Base-by-base conservation (phyloP, 2,888 invertebrate genomes). In the Sepiola atlantica region DNA sequence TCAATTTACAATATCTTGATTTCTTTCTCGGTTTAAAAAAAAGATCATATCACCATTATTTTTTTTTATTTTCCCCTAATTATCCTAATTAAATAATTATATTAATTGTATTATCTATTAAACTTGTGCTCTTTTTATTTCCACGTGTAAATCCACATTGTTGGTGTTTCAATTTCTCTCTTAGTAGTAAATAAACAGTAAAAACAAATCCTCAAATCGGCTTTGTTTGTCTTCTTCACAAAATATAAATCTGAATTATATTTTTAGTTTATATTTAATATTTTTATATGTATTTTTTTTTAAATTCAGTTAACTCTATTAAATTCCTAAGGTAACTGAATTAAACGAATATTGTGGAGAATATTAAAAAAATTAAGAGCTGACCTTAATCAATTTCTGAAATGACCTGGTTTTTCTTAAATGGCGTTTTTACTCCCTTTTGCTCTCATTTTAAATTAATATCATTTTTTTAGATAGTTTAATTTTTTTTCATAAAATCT, bases 321-420 rank as follows among this genome's bases (percentile, higher is more conserved):
- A 77, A 77, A 77, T n/a, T 18, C 77, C 77, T 77, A 32, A 77
- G n/a, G n/a, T 77, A 32, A 77, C n/a, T 14, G 77, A 77, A 77
- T 77, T n/a, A n/a, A 77, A 77, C n/a, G 77, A 77, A 77, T 77
- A 32, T 77, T 77, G n/a, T 77, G 32, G 77, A 77, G n/a, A 45
- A 45, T 77, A 24, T 18, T 92, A 45, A 92, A 16, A 32, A 92
- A 92, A 92, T 55, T 92, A 35, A 55, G 54, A n/a, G 24, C 45
- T 92, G 92, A 92, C 92, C 92, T 92, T 92, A 92, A 92, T 92
- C 54, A 92, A 92, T 92, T 92, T 45, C 45, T 28, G 55, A 92
- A 92, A 92, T 92, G 92, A 92, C 92, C 92, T 92, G 92, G 54
- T 92, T 92, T 45, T 92, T 55, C 45, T 92, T 92, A 77, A n/a